phyloP scores from a whole-genome alignment of 2,888 invertebrate species.

The Muschampia staudingeri region DNA sequence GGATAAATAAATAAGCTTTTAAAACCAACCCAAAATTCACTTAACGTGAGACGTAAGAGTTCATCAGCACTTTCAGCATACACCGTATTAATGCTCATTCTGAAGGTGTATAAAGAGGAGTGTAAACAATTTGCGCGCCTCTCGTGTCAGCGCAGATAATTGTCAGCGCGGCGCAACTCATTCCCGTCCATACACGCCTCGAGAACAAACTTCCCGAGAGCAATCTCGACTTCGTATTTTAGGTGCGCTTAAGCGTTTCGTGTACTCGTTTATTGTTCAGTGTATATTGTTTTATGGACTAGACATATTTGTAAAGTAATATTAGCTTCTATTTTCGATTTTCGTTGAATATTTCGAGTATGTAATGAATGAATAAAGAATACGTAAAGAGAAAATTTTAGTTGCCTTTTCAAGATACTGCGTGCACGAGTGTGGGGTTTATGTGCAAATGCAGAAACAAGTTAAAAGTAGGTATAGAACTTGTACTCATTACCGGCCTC shows the following conservation, averaged over 20 bases:
- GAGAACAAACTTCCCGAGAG: conserved; percentile 41
- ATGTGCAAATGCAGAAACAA: no score
- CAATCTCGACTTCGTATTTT: conserved; percentile 46
- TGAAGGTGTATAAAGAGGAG: conserved; percentile 22
- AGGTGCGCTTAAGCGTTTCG: conserved; percentile 18
- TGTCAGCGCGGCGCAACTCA: conserved; percentile 43
- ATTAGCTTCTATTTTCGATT: background rate
- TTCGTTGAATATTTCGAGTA: no score
- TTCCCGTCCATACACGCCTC: conserved; percentile 47
- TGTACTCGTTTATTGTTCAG: conserved; percentile 29
- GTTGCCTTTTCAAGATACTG: no score
- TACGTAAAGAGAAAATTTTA: no score
- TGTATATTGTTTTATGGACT: conserved; percentile 11
- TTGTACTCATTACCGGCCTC: no score
- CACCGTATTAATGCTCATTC: conserved; percentile 32
- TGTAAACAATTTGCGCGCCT: conserved; percentile 43
- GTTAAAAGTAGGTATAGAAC: no score
- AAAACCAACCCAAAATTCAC: conserved; percentile 31
- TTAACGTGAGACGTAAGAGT: conserved; percentile 8
- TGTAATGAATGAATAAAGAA: no score
- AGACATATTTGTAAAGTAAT: background rate
- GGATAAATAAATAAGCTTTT: background rate
- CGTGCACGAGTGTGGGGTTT: no score
- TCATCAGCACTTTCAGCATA: conserved; percentile 33
- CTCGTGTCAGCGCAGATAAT: conserved; percentile 47